Percentiles rank a stretch among this genome's conserved stretches.
Conservation (phyloP, 2,888 invertebrate species). For the Conomelus anceps region DNA sequence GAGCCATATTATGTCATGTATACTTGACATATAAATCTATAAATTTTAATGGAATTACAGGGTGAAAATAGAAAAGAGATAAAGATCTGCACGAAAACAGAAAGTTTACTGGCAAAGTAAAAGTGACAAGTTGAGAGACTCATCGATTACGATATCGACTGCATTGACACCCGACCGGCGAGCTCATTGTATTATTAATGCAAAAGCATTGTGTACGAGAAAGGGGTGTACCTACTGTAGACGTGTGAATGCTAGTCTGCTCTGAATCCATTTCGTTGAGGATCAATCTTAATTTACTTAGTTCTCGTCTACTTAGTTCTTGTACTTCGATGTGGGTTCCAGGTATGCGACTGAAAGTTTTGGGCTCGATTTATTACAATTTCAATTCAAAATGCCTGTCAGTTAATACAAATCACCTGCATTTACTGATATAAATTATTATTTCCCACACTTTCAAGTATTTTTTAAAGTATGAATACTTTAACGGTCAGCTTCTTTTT, state of each 20-base stretch:
- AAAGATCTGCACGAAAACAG: neutral
- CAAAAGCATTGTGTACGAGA: neutral
- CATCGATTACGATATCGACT: neutral
- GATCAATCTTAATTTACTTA: neutral
- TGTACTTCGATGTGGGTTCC: neutral
- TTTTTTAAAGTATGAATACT: no score
- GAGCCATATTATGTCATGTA: no score
- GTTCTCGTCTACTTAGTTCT: neutral
- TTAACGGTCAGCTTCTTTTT: no score
- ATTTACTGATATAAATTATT: no score
- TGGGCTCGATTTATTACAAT: neutral
- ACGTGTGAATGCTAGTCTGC: neutral
- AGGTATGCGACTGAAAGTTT: neutral
- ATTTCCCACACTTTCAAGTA: no score
- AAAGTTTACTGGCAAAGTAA: neutral
- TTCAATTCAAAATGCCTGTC: neutral
- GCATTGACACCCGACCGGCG: neutral
- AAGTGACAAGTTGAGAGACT: neutral
- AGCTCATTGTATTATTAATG: neutral
- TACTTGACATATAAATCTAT: no score
- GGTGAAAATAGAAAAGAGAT: neutral
- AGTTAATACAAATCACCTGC: no score
- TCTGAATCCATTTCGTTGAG: neutral
- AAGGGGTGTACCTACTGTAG: neutral
- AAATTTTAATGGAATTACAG: neutral